Evolutionary conservation across 2,797 vertebrate species (phyloP).

Genomic region (Lophotriccus pileatus): DNA sequence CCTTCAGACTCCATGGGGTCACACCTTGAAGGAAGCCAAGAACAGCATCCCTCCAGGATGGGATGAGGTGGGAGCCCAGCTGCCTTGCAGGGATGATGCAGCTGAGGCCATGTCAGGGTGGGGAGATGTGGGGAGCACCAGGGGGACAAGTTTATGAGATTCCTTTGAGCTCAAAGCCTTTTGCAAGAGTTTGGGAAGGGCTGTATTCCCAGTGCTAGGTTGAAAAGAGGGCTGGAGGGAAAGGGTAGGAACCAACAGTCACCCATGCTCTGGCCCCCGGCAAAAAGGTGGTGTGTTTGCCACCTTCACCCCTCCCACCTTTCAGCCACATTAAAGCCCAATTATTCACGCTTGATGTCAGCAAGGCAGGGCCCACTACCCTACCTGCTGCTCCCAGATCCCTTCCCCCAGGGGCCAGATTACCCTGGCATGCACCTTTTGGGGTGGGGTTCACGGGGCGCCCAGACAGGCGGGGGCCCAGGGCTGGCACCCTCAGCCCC

Average conservation of each 20-base stretch:
- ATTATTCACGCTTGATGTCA: constrained; percentile 48
- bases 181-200: neutral
- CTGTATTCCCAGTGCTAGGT: neutral
- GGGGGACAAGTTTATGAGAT: neutral
- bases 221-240: constrained; percentile 33
- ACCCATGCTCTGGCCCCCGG: constrained; percentile 2
- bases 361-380: neutral
- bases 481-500: neutral
- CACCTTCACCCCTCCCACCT: constrained; percentile 43
- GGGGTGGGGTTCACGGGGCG: neutral
- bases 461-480: neutral
- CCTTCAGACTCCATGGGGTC: neutral
- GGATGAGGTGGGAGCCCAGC: neutral
- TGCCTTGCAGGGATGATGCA: rapidly evolving
- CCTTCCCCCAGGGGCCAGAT: constrained; percentile 26
- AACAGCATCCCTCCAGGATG: neutral
- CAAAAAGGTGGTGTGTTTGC: neutral
- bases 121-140: rapidly evolving
- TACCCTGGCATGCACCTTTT: neutral
- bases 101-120: rapidly evolving
- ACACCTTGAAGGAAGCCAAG: neutral
- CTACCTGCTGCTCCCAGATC: constrained; percentile 4
- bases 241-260: neutral
- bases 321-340: constrained; percentile 56
- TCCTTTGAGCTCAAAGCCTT: constrained; percentile 12